Evolutionary conservation across 1,140 invertebrate genomes (phyloP), one percentile per base, ranked within the genome.

Genomic region (Solenopsis fugax): DNA sequence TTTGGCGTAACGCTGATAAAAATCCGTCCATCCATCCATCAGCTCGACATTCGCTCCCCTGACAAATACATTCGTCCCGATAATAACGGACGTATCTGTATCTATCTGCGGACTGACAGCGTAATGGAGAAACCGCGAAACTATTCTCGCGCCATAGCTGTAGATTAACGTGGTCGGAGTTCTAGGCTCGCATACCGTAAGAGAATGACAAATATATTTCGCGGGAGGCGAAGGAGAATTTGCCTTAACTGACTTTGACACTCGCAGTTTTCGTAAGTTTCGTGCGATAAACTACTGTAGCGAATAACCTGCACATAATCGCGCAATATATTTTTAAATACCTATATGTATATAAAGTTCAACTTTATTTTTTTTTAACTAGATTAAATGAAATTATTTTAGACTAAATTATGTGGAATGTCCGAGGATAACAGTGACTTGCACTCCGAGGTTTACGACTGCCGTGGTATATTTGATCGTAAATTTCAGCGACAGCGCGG

Each of bases 1-100:
- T 81, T 29, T 41, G 77, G 29, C 50, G 60, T 86, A 62, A 78
- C 62, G 50, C 64, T 54, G 84, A 86, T 80, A 78, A 80, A 86
- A 86, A 80, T 69, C 37, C 75, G 24, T 56, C 37, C 54, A 48
- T 73, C 67, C 69, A 60, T 84, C 69, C 54, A 84, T 84, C 80
- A 56, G 41, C 21, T 9, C 24, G 80, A 71, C 54, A 29, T 72
- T 72, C 45, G 18, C 24, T 64, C 58, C 12, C 12, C 45, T 80
- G 62, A 67, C 77, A 80, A 80, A 80, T 52, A 69, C 62, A 69
- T 73, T 75, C 52, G 41, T 73, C n/a, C 21, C 54, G 80, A 84
- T 84, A 84, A 84, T 84, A 84, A 71, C 80, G 52, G 52, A 52
- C 29, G 4, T 69, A 58, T 80, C n/a, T 67, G 34, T 80, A 80